Base-by-base conservation (phyloP, 2,113 vertebrate genomes). In the Scopus umbretta region DNA sequence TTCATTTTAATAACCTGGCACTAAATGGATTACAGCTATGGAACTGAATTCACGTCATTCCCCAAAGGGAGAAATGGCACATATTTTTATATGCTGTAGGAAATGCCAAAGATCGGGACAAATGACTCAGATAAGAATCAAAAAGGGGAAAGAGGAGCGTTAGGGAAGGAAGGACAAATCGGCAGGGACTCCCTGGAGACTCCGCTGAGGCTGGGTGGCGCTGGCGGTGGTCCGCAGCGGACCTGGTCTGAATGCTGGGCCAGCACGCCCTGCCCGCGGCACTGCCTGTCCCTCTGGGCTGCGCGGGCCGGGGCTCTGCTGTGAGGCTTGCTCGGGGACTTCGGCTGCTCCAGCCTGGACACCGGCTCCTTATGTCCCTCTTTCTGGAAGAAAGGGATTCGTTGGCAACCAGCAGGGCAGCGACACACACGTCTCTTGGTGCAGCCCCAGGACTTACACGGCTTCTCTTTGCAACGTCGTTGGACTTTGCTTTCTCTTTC, bases 1-100 rank as follows among this genome's bases (percentile, higher is more conserved):
- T 97, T 95, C 91, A 95, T 97, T 97, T 96, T 92, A 94, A 97
- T 94, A 97, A 95, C 93, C 95, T 88, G 87, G 70, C 91, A 95
- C 92, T 90, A 95, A 96, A 97, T 82, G 86, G 93, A 97, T 95
- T 94, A 90, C 71, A 88, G 88, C 71, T 91, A 83, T 2, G 21
- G 94, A 89, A 13, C 82, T 49, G 62, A 49, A 80, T 55, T 68
- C 90, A 73, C 34, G 27, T 74, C 80, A 61, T 50, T 96, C 95
- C 86, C 95, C 80, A 23, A 80, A 80, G 93, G 91, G 94, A 90
- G 88, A 72, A 94, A 58, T 76, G 91, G 82, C 90, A 94, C 21
- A 56, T 62, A 70, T 91, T 96, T 95, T 53, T 90, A 70, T 67
- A 2, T 50, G 42, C 80, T 29, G 63, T 8, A 91, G 79, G 82